Conservation (phyloP, 2,888 invertebrate species). For the Hanleya hanleyi region DNA sequence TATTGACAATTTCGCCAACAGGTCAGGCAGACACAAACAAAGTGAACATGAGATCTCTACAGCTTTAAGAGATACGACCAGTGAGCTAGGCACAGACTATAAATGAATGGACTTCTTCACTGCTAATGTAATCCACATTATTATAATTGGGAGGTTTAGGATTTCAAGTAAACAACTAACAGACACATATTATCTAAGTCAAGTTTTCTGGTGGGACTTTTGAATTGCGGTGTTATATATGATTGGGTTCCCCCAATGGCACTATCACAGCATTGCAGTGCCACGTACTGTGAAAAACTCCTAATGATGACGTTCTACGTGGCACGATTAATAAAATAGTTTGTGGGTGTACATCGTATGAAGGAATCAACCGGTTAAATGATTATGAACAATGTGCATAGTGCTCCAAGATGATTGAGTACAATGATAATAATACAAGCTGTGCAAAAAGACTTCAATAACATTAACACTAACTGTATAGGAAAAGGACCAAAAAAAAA, state of each 20-base stretch:
- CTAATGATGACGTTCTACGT: neutral
- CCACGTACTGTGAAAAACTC: neutral
- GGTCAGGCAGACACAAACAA: too few species aligned
- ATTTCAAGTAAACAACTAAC: too few species aligned
- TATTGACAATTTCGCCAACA: too few species aligned
- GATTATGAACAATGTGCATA: constrained; percentile 7
- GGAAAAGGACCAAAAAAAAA: neutral
- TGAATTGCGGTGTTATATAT: too few species aligned
- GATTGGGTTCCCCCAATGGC: constrained; percentile 1
- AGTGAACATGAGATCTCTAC: too few species aligned
- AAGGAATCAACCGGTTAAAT: neutral
- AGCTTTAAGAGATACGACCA: too few species aligned
- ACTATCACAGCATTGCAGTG: constrained; percentile 4
- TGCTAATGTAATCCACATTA: too few species aligned
- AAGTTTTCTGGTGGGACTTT: too few species aligned
- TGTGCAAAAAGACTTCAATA: neutral
- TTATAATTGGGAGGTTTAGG: too few species aligned
- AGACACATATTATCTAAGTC: too few species aligned
- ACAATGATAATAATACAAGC: neutral
- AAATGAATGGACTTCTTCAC: too few species aligned
- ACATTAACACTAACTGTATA: constrained; percentile 2
- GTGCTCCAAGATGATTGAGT: neutral
- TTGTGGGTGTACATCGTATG: neutral
- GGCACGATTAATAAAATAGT: neutral
- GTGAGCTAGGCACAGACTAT: too few species aligned